Percentiles rank a stretch among this genome's conserved stretches.
phyloP scores from a whole-genome alignment of 2,888 invertebrate genomes.

The Nomada lathburiana region DNA sequence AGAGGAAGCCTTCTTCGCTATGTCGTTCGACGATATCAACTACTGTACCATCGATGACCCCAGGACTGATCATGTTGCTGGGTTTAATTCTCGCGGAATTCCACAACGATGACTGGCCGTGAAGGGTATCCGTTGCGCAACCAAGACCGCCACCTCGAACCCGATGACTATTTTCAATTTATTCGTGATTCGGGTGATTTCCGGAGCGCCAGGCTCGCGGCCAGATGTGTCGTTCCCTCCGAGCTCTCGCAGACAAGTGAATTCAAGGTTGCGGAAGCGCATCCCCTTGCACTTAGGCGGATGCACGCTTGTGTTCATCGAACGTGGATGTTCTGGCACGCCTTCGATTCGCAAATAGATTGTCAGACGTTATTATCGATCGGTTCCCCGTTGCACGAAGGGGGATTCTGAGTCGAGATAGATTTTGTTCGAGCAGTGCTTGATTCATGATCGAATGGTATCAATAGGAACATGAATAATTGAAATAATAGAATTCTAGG shows the following conservation, averaged over 20 bases:
- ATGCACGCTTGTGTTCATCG: not conserved
- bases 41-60: not conserved
- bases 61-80: not conserved
- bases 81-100: constrained; percentile 38
- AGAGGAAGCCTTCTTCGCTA: no score
- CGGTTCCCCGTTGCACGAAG: not conserved
- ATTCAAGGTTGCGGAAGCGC: constrained; percentile 60
- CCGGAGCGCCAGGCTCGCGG: constrained; percentile 51
- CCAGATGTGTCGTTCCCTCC: constrained; percentile 47
- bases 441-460: no score
- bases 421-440: no score
- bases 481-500: no score
- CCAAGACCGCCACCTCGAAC: constrained; percentile 7
- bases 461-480: no score
- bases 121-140: constrained; percentile 45
- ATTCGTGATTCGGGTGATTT: constrained; percentile 56
- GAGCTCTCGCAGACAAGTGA: constrained; percentile 28
- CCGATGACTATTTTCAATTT: constrained; percentile 51
- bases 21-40: no score
- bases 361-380: not conserved
- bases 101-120: constrained; percentile 38
- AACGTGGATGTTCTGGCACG: constrained; percentile 38
- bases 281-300: constrained; percentile 4
- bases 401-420: no score
- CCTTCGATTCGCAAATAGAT: constrained; percentile 36